Conservation (phyloP, 2,888 invertebrate genomes). For the Meta bourneti region DNA sequence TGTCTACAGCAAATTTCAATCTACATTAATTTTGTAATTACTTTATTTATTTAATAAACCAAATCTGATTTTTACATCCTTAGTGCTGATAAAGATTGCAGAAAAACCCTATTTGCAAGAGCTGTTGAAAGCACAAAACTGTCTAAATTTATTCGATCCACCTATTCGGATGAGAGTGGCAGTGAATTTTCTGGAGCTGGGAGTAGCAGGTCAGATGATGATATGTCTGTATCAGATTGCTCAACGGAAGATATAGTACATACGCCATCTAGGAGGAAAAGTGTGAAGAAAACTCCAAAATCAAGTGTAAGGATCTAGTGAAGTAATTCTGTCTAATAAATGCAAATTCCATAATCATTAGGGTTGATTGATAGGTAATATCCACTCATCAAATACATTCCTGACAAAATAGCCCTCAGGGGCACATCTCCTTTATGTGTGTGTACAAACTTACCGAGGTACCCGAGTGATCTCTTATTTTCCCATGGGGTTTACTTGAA, state of each 20-base stretch:
- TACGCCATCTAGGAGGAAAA: background rate
- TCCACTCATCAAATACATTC: too few relatives aligned
- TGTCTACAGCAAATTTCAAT: too few relatives aligned
- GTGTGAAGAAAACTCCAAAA: background rate
- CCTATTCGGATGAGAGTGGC: slow-evolving; percentile 32
- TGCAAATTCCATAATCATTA: too few relatives aligned
- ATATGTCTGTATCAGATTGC: slow-evolving; percentile 19
- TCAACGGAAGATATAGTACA: background rate
- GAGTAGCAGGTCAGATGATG: slow-evolving; percentile 21
- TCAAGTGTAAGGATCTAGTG: background rate
- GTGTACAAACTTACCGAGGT: too few relatives aligned
- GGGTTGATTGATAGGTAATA: too few relatives aligned
- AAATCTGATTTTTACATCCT: background rate
- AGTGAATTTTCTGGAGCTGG: background rate
- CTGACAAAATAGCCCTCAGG: too few relatives aligned
- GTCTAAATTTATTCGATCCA: slow-evolving; percentile 2
- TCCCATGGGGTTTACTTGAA: too few relatives aligned
- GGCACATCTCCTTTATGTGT: too few relatives aligned
- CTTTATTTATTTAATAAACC: too few relatives aligned
- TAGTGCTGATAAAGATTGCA: slow-evolving; percentile 6
- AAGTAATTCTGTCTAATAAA: background rate
- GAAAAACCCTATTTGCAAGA: background rate
- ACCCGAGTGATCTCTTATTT: too few relatives aligned
- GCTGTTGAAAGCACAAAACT: background rate
- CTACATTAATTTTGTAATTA: too few relatives aligned